phyloP scores from a whole-genome alignment of 2,888 invertebrate genomes.

The Drosophila nigricruria region DNA sequence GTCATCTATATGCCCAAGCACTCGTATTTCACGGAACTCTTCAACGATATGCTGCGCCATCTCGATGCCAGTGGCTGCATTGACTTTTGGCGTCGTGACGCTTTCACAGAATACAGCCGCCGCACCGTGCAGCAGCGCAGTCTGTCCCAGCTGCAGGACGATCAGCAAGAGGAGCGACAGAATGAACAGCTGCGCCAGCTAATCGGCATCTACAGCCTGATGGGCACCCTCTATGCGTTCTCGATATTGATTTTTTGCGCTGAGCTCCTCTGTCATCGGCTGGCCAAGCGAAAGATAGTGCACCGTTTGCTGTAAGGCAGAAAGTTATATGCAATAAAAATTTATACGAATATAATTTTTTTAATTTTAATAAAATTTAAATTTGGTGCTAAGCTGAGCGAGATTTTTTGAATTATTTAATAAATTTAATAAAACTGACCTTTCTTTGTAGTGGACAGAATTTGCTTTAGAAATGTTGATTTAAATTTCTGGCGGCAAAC shows the following conservation, averaged over 20 bases:
- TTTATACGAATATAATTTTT: too few relatives aligned
- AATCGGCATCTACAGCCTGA: slow-evolving; percentile 44
- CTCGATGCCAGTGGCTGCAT: slow-evolving; percentile 65
- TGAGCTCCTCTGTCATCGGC: slow-evolving; percentile 32
- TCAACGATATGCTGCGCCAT: slow-evolving; percentile 48
- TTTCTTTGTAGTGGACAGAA: background rate
- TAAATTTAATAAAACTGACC: background rate
- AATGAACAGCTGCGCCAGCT: slow-evolving; percentile 33
- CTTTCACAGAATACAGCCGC: slow-evolving; percentile 31
- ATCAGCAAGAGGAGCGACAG: slow-evolving; percentile 2
- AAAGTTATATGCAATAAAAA: background rate
- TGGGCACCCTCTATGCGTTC: slow-evolving; percentile 41
- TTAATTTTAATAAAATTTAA: background rate
- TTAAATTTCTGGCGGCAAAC: background rate
- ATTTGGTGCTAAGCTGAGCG: too few relatives aligned
- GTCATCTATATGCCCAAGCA: slow-evolving; percentile 74
- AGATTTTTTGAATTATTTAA: too few relatives aligned
- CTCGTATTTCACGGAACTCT: slow-evolving; percentile 63
- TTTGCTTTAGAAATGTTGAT: background rate
- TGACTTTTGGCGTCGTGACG: slow-evolving; percentile 50
- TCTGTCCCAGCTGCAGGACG: background rate
- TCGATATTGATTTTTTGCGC: slow-evolving; percentile 33
- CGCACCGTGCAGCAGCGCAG: background rate
- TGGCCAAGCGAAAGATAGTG: background rate
- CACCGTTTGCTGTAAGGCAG: background rate